Percentiles rank a stretch among this genome's conserved stretches.
phyloP scores from a whole-genome alignment of 2,113 vertebrate genomes.

The Mus spicilegus region DNA sequence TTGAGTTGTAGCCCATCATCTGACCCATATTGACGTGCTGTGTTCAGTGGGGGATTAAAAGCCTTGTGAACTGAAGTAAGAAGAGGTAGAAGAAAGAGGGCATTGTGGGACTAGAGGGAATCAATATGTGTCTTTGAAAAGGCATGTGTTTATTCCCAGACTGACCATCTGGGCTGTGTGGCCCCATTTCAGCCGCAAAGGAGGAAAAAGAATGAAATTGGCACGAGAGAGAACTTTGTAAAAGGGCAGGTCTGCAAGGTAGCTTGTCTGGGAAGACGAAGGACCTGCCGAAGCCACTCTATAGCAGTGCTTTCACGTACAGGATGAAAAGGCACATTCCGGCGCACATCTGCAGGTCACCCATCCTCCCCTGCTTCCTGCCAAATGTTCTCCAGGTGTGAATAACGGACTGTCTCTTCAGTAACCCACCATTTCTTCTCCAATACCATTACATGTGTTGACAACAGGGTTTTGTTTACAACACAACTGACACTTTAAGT shows the following conservation, averaged over 20 bases:
- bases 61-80: conserved; percentile 76
- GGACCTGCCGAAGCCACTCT: not conserved
- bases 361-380: conserved; percentile 15
- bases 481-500: conserved; percentile 40
- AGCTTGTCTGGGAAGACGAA: conserved; percentile 36
- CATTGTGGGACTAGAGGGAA: conserved; percentile 81
- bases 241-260: conserved; percentile 45
- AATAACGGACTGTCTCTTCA: conserved; percentile 19
- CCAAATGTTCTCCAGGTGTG: conserved; percentile 57
- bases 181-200: conserved; percentile 81
- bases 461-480: conserved; percentile 52
- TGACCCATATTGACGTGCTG: conserved; percentile 75
- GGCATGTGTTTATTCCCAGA: conserved; percentile 80
- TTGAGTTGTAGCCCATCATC: conserved; percentile 79
- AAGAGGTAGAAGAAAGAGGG: conserved; percentile 82
- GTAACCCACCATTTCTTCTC: conserved; percentile 1
- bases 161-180: conserved; percentile 83
- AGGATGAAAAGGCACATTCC: not conserved
- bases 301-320: not conserved
- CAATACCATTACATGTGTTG: conserved; percentile 14
- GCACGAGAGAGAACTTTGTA: conserved; percentile 56
- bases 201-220: conserved; percentile 72
- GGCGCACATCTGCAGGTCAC: not conserved
- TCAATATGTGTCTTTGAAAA: conserved; percentile 85
- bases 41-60: conserved; percentile 82